These are phyloP conservation scores for Acleris emargana DNA, from an alignment of 2,888 invertebrate genomes.

Conservation along the genomic window DNA sequence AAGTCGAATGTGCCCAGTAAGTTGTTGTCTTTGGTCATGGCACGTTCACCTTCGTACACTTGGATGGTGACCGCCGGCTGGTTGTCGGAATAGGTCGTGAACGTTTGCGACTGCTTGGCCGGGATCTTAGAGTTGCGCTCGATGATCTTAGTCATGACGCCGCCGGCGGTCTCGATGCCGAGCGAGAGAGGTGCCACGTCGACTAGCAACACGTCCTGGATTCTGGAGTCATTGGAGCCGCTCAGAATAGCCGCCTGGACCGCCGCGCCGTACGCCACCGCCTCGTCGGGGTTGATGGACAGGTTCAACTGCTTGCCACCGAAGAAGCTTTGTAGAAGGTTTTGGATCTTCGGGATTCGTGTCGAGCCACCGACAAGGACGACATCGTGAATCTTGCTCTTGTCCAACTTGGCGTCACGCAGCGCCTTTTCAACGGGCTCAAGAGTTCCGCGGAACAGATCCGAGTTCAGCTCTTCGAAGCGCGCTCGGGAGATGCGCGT, in stretches of 20 bases:
- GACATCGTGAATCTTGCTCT: constrained; percentile 87
- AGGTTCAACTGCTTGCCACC: constrained; percentile 86
- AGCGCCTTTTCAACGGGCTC: constrained; percentile 89
- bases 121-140: constrained; percentile 86
- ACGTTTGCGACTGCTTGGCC: constrained; percentile 85
- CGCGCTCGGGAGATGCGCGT: constrained; percentile 86
- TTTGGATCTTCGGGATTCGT: constrained; percentile 89
- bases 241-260: constrained; percentile 86
- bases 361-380: constrained; percentile 91
- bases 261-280: constrained; percentile 88
- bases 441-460: constrained; percentile 86
- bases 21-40: constrained; percentile 89
- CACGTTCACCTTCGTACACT: constrained; percentile 87
- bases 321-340: constrained; percentile 87
- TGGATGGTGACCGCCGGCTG: constrained; percentile 87
- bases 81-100: constrained; percentile 89
- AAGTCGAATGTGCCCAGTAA: constrained; percentile 81
- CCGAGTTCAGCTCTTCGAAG: constrained; percentile 87
- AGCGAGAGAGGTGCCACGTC: constrained; percentile 84
- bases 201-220: constrained; percentile 84
- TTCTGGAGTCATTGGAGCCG: constrained; percentile 86
- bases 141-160: constrained; percentile 88
- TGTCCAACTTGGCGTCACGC: constrained; percentile 88
- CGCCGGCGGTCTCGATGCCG: constrained; percentile 88
- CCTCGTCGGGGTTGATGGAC: constrained; percentile 89